Evolutionary conservation across 2,113 vertebrate genomes (phyloP), one percentile per base, ranked within the genome.

Genomic region (Pelecanus crispus): DNA sequence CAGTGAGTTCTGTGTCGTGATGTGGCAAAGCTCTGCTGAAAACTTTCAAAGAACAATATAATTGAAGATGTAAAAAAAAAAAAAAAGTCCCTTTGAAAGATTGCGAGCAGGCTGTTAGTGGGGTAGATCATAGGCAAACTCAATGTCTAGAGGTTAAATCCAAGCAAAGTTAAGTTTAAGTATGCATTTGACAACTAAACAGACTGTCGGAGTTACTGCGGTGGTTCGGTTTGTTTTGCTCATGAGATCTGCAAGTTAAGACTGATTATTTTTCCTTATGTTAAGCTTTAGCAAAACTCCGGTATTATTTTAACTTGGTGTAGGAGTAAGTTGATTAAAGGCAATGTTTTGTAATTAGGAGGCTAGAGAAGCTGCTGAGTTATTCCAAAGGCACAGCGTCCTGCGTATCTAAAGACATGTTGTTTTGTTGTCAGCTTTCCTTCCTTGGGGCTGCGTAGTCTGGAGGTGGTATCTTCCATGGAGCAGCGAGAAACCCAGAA

Each of bases 61-160:
- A 42, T 44, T 52, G 10, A 25, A 32, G 68, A 53, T 45, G 40
- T 17, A 22, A 29, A 52, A 50, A 26, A 25, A 34, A 26, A 31
- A 52, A n/a, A 53, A 47, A 55, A 28, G 13, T 21, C 10, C 17
- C 18, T 55, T 58, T 49, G 24, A 40, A 66, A 49, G 52, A 19
- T 17, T 13, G n/a, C 1, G 1, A 40, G 50, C n/a, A 11, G 6
- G 0, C 12, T 24, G 31, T 47, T 29, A 15, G n/a, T 19, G 42
- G 52, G 12, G 44, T n/a, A 15, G n/a, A 4, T 55, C 22, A 21
- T 5, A 13, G 55, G 45, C 24, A 42, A 25, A 28, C 9, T 49
- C 47, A 12, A 6, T 5, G 31, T 9, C 31, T n/a, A 14, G 47
- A n/a, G 56, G 26, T 17, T 19, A 29, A 52, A 59, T 14, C 34